Percentiles rank a stretch among this genome's conserved stretches.
Evolutionary conservation across 2,888 invertebrate genomes (phyloP).

Genomic region (Psylliodes chrysocephalus): DNA sequence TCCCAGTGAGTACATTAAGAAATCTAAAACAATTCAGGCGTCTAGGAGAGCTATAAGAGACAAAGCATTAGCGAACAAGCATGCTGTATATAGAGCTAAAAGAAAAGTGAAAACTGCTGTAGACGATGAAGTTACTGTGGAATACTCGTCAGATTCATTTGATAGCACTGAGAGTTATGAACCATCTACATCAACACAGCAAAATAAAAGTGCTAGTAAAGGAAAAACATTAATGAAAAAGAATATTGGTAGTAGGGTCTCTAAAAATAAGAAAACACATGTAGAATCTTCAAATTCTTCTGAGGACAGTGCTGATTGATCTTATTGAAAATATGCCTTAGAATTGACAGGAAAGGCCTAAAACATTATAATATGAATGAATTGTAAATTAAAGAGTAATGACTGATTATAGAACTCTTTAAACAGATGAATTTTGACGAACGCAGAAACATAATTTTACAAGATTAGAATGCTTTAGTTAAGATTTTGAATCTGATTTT

Average conservation of each 20-base stretch:
- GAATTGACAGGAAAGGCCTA: too few species aligned
- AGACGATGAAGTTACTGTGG: not conserved
- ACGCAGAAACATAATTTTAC: too few species aligned
- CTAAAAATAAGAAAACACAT: too few species aligned
- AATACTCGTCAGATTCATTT: not conserved
- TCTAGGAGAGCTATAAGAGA: conserved; percentile 26
- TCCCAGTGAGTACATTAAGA: not conserved
- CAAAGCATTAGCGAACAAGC: conserved; percentile 44
- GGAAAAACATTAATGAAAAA: not conserved
- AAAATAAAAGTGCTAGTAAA: not conserved
- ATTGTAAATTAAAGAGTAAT: too few species aligned
- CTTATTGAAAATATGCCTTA: too few species aligned
- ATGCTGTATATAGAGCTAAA: conserved; percentile 46
- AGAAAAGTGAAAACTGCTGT: conserved; percentile 40
- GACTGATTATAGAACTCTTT: too few species aligned
- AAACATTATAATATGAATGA: too few species aligned
- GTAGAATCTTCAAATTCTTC: too few species aligned
- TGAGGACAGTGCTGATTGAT: too few species aligned
- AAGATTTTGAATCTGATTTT: too few species aligned
- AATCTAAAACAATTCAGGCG: conserved; percentile 2
- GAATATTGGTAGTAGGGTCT: not conserved
- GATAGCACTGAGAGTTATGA: not conserved
- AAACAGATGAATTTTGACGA: too few species aligned
- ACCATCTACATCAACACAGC: not conserved
- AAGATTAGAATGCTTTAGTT: too few species aligned